phyloP scores from a whole-genome alignment of 2,797 vertebrate species.

The Choloepus didactylus region DNA sequence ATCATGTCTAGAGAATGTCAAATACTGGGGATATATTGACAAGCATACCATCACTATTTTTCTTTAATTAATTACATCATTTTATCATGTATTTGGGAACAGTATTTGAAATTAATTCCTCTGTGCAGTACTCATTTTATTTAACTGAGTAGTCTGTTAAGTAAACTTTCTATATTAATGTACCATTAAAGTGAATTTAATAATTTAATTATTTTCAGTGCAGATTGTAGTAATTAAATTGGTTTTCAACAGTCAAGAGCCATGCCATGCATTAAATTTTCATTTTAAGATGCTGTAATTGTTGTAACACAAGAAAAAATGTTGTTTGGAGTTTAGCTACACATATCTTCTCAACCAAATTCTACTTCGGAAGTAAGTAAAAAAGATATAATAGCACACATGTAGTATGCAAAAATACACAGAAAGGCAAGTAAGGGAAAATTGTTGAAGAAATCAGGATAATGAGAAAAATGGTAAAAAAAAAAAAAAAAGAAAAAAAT shows the following conservation, averaged over 20 bases:
- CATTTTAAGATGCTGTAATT: neutral
- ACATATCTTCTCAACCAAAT: constrained; percentile 22
- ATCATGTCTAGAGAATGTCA: neutral
- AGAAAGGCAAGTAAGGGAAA: neutral
- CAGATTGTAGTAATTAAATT: neutral
- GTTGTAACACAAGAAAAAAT: neutral
- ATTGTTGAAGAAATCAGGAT: constrained; percentile 23
- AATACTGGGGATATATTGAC: neutral
- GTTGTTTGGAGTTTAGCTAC: constrained; percentile 41
- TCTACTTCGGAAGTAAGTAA: neutral
- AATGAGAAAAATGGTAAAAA: neutral
- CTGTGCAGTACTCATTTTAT: neutral
- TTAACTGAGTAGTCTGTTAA: neutral
- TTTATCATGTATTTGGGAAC: neutral
- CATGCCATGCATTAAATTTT: neutral
- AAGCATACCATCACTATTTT: neutral
- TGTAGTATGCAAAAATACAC: neutral
- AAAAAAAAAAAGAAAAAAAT: neutral
- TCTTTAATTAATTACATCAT: neutral
- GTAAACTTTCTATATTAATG: neutral
- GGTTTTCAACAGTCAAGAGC: neutral
- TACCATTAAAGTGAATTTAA: neutral
- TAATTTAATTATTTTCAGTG: neutral
- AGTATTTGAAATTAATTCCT: neutral
- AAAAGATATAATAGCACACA: neutral